phyloP scores from a whole-genome alignment of 92 coral and sea anemone species.

The Metridium senile region DNA sequence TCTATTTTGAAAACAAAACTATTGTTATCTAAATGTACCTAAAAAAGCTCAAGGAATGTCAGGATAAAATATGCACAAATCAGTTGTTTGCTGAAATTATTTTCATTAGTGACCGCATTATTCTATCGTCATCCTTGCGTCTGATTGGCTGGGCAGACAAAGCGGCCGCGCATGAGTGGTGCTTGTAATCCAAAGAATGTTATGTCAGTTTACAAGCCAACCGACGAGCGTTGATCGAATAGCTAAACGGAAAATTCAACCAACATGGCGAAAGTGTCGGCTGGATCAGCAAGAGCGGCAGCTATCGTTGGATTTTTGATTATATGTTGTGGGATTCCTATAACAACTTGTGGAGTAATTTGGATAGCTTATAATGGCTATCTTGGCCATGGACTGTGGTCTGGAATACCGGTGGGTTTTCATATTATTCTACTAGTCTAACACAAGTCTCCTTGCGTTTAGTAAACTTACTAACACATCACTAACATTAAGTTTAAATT shows the following conservation, averaged over 20 bases:
- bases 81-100: constrained; percentile 1
- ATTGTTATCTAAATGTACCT: background rate
- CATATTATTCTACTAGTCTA: background rate
- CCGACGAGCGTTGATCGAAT: constrained; percentile 25
- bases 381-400: constrained; percentile 57
- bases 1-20: background rate
- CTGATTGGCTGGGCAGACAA: constrained; percentile 26
- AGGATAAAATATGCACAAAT: constrained; percentile 10
- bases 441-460: background rate
- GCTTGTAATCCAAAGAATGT: constrained; percentile 22
- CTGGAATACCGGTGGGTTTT: constrained; percentile 54
- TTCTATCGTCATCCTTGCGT: background rate
- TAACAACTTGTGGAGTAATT: constrained; percentile 40
- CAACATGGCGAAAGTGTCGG: constrained; percentile 34
- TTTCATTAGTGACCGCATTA: constrained; percentile 23
- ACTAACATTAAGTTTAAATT: background rate
- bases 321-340: constrained; percentile 36
- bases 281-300: constrained; percentile 32
- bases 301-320: constrained; percentile 44
- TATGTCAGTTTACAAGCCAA: constrained; percentile 30
- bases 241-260: constrained; percentile 14
- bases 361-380: constrained; percentile 46
- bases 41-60: background rate
- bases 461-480: background rate
- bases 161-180: constrained; percentile 27